Evolutionary conservation across 1,140 invertebrate species (phyloP), one percentile per base, ranked within the genome.

Genomic region (Physella acuta): DNA sequence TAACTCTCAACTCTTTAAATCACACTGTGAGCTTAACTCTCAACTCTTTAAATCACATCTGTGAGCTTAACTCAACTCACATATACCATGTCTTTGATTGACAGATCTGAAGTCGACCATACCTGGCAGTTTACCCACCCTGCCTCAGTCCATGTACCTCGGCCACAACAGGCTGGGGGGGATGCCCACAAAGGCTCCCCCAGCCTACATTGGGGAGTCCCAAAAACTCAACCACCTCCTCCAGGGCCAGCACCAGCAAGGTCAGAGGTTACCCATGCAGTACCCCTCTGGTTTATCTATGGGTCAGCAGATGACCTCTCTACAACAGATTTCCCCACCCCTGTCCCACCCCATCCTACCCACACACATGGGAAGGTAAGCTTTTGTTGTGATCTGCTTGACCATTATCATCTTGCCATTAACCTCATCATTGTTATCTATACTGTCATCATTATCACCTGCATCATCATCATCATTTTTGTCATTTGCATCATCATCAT

Each of bases 241-340:
- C 61, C 75, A 59, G 60, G 72, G 52, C 68, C 74, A 78, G 62
- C 31, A 36, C 8, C 67, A 69, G 24, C 67, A 69, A 24, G 28
- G 31, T 26, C 67, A 60, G 34, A 52, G 51, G 28, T n/a, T 20
- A 26, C 56, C n/a, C 26, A 33, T 64, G 62, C 28, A 16, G 26
- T 51, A 51, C n/a, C 30, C 49, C 24, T 14, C 62, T 30, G 44
- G 8, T 64, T 0, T 64, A 76, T 68, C 76, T 75, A 33, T 81
- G 85, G 56, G 66, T 39, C 80, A 70, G 73, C 74, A 69, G 73
- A 85, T 63, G 78, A 78, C 68, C 73, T 33, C 56, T n/a, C n/a
- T n/a, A 34, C 79, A 59, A 81, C 86, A 70, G 70, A 59, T 75
- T 53, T 73, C 73, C 52, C 74, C 77, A 28, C 68, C 74, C 16